Evolutionary conservation across 1,140 invertebrate genomes (phyloP), one percentile per base, ranked within the genome.

Genomic region (Pogonomyrmex californicus): DNA sequence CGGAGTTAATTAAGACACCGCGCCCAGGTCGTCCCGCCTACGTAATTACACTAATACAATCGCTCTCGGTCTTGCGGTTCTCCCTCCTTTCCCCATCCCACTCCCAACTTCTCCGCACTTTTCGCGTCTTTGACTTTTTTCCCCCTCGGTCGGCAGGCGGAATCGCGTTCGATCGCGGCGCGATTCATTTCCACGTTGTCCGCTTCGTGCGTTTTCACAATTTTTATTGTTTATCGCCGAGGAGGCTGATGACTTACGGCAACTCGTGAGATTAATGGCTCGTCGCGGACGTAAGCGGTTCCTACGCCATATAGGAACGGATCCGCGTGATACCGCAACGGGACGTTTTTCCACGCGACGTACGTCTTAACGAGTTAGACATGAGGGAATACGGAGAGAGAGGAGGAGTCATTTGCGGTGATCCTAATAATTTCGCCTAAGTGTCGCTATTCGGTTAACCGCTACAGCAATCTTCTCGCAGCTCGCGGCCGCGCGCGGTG

Each of bases 1-100:
- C 79, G 49, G 49, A 89, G 79, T 89, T 91, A 91, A 91, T 91
- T 87, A 89, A 91, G 89, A 85, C 85, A 12, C 89, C 62, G 60
- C 85, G 41, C 77, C 76, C 88, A 81, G 23, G 38, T n/a, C 51
- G 36, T 47, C 65, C 68, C 58, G 47, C 66, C 76, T 56, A 36
- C 73, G 51, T 90, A 89, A 90, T 90, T 89, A 62, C 86, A 49
- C 71, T 60, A 73, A 87, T 70, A 89, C 78, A 68, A 66, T 65
- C 49, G 38, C 30, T 17, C 76, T 23, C 17, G 14, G 7, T 54
- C 36, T 47, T 33, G 44, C 36, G 47, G 12, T 56, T 23, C 17
- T 3, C 1, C 23, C 10, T 4, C 7, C 36, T 14, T 7, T 1
- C 33, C n/a, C 23, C 41, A 44, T 51, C 7, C 9, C 54, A 9